Percentiles rank a stretch among this genome's conserved stretches.
Conservation (phyloP, 1,140 invertebrate species). For the Aphelinus certus region DNA sequence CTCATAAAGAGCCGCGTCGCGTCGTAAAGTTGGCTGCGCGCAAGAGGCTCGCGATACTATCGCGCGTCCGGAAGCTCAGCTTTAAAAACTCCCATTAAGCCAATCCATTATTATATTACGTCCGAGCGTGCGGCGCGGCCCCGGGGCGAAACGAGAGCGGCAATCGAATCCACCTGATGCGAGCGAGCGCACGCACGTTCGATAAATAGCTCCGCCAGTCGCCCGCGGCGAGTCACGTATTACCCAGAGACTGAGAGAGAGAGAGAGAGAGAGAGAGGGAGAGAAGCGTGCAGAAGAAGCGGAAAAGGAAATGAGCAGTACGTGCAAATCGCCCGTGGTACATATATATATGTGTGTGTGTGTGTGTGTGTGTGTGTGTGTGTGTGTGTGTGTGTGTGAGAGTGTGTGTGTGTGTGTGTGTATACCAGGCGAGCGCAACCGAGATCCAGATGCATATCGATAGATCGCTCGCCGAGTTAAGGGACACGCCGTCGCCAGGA, state of each 20-base stretch:
- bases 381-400: background rate
- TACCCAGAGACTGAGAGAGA: too few species aligned
- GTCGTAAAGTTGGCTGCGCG: too few species aligned
- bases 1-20: too few species aligned
- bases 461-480: conserved; percentile 12
- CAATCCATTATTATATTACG: too few species aligned
- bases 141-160: too few species aligned
- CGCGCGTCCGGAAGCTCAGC: too few species aligned
- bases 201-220: conserved; percentile 10
- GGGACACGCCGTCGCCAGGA: background rate
- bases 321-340: conserved; percentile 18
- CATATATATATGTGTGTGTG: background rate
- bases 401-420: background rate
- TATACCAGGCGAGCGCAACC: background rate
- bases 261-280: too few species aligned
- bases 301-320: conserved; percentile 37
- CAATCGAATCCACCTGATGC: background rate
- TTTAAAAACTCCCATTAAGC: too few species aligned
- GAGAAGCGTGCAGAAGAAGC: background rate
- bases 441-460: conserved; percentile 30
- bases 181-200: background rate
- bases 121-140: too few species aligned
- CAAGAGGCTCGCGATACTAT: too few species aligned
- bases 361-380: too few species aligned
- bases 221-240: conserved; percentile 7